Evolutionary conservation across 2,113 vertebrate species (phyloP).

Genomic region (Anoplopoma fimbria): DNA sequence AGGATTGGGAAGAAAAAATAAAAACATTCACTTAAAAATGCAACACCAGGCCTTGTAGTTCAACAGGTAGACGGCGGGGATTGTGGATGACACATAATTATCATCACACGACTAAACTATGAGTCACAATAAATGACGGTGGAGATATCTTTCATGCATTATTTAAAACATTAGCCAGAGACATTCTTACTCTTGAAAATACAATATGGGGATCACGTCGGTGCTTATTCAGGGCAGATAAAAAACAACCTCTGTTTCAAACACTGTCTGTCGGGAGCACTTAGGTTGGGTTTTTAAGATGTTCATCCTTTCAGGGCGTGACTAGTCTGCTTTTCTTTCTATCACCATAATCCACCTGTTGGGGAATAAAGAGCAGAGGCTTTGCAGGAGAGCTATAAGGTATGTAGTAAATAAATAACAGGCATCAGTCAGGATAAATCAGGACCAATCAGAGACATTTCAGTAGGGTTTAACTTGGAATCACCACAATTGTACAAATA

Average conservation of each 20-base stretch:
- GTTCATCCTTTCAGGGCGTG: not conserved
- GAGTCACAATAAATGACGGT: conserved; percentile 18
- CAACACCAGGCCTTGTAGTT: conserved; percentile 17
- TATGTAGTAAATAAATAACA: not conserved
- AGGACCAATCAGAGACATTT: not conserved
- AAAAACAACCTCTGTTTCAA: conserved; percentile 23
- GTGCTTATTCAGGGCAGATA: not conserved
- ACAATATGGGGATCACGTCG: not conserved
- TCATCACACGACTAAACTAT: not conserved
- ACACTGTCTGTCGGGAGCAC: not conserved
- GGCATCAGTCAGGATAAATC: not conserved
- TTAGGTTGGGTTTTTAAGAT: not conserved
- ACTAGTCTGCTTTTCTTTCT: not conserved
- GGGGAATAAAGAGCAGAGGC: not conserved
- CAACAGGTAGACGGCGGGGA: conserved; percentile 31
- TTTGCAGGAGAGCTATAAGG: not conserved
- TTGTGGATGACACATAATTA: conserved; percentile 9
- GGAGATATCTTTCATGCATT: conserved; percentile 9
- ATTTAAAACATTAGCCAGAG: conserved; percentile 5
- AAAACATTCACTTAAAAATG: conserved; percentile 40
- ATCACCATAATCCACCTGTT: not conserved
- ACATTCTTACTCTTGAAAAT: conserved; percentile 5
- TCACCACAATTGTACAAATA: conserved; percentile 5
- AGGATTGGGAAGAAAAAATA: not conserved
- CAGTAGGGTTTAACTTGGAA: not conserved